Evolutionary conservation across 64 coral and sea anemone species (phyloP), one percentile per base, ranked within the genome.

Genomic region (Trachythela sp.): DNA sequence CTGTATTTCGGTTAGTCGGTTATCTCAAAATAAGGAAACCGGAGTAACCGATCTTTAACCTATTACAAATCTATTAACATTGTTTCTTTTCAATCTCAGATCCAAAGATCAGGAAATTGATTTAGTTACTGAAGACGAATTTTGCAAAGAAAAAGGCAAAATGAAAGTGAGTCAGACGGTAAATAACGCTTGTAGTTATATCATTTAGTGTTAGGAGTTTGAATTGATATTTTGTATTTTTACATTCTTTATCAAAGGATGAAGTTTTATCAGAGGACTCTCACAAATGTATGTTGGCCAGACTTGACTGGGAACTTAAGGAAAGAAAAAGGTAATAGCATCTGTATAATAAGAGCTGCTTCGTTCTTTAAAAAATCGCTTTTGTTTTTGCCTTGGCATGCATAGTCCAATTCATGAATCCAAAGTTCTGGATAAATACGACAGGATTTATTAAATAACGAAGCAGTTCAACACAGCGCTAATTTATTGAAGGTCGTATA

Each of bases 81-180:
- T 80, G 38, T 9, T 80, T 80, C 15, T 80, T 36, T 80, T 38
- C 13, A 80, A 34, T 30, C 13, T 31, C 36, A 99, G 96, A 76
- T 99, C 96, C 58, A 99, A 91, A 35, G 93, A 99, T 85, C 93
- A 99, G 91, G 96, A 99, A 38, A 91, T 99, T 58, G 91, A 99
- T 49, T 89, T 99, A n/a, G 93, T 99, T 39, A 51, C 92, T 37
- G 91, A 99, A 89, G 91, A 91, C 18, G 91, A 93, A 34, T 99
- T 94, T 89, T 94, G 88, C 80, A 68, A 86, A 45, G 88, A 99
- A 64, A 91, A 94, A 54, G 93, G 89, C 18, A 86, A 93, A 52
- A 89, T 95, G 76, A 80, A 13, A 37, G 75, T 80, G 13, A 2
- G 75, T 80, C 15, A 34, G 31, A 17, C 35, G 17, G 68, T 24